Base-by-base conservation (phyloP, 37 sponge, comb jelly and placozoan species). In the Hexactinellida sp. region DNA sequence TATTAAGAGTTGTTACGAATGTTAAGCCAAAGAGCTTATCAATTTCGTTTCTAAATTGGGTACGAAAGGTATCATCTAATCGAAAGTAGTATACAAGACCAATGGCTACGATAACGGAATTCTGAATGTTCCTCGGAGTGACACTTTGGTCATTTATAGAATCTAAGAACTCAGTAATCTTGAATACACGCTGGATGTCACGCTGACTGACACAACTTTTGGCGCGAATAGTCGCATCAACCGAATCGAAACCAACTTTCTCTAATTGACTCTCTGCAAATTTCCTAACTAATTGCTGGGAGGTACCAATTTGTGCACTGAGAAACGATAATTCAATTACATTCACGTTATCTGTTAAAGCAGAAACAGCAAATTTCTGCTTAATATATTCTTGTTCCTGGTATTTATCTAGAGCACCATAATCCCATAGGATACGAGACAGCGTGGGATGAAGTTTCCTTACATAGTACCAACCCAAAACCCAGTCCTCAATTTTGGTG, bases 1-100 rank as follows among this genome's bases (percentile, higher is more conserved):
- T 63, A 63, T 63, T 63, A 7, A 63, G 76, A 63, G 13, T 63
- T 1, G n/a, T 10, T 13, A 84, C 39, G 23, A 36, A 34, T 30
- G 38, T n/a, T 37, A 19, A 88, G 38, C 3, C 51, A 54, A 9
- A 0, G 24, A 30, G 7, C 82, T 85, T 88, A 55, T 91, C 88
- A 32, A 92, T 52, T 0, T 35, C 54, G 21, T 83, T 51, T 7
- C 28, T 51, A 37, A 87, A 95, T 38, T 85, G 38, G 25, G 84
- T 37, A 7, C 96, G 55, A 47, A 71, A 93, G 54, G 76, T 9
- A 0, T 36, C 82, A 55, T 93, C 88, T 83, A 95, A 84, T 39
- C 96, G 84, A 85, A 95, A 87, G 85, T 93, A 95, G 87, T 95
- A 95, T 36, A 92, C 93, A 0, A 95, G 87, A 28, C 96, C 96